Conservation (phyloP, 2,797 vertebrate genomes). For the Erpetoichthys calabaricus region DNA sequence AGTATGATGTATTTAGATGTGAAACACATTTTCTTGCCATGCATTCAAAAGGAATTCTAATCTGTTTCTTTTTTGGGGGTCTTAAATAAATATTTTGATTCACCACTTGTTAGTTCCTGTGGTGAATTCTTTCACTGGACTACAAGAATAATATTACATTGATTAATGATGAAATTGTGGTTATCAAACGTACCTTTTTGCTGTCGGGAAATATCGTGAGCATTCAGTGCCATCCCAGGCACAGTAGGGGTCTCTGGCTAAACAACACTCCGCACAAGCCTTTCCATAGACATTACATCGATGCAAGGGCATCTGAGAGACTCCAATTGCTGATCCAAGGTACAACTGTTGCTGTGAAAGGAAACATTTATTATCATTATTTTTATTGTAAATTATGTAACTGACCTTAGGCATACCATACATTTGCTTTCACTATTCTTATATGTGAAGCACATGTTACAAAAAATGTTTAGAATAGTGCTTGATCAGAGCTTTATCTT, state of each 20-base stretch:
- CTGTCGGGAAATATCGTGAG: conserved; percentile 92
- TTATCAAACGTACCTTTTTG: conserved; percentile 69
- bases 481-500: too few relatives aligned
- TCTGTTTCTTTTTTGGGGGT: conserved; percentile 12
- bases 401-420: too few relatives aligned
- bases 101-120: conserved; percentile 4
- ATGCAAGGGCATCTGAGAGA: conserved; percentile 88
- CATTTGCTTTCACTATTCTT: too few relatives aligned
- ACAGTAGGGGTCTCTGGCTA: conserved; percentile 92
- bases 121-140: background rate
- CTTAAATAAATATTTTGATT: conserved; percentile 8
- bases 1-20: too few relatives aligned
- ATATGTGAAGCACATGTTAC: too few relatives aligned
- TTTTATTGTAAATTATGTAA: background rate
- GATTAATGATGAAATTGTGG: background rate
- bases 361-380: conserved; percentile 9
- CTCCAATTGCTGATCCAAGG: conserved; percentile 71
- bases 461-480: too few relatives aligned
- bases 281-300: conserved; percentile 91
- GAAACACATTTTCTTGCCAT: too few relatives aligned
- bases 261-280: conserved; percentile 92
- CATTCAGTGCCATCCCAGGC: conserved; percentile 93
- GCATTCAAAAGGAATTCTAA: background rate
- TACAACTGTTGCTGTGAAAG: conserved; percentile 87
- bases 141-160: background rate